Percentiles rank a stretch among this genome's conserved stretches.
Evolutionary conservation across 2,113 vertebrate genomes (phyloP).

Genomic region (Oenanthe melanoleuca): DNA sequence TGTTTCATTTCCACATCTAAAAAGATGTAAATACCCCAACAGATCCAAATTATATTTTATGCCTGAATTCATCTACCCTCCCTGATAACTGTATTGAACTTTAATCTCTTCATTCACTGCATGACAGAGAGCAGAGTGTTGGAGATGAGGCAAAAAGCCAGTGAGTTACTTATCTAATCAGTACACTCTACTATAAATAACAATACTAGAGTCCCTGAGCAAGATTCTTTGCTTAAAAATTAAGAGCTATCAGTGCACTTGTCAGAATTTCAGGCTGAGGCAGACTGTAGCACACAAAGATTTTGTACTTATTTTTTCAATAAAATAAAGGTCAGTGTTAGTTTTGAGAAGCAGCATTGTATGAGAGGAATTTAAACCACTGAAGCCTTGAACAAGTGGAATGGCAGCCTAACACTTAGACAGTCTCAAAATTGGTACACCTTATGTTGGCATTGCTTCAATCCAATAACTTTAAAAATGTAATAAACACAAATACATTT

Average conservation of each 20-base stretch:
- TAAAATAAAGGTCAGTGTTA: not conserved
- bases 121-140: not conserved
- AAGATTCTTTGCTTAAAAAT: slow-evolving; percentile 5
- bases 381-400: not conserved
- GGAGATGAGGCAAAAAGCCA: slow-evolving; percentile 11
- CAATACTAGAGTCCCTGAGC: not conserved
- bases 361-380: not conserved
- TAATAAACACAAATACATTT: not conserved
- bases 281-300: not conserved
- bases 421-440: not conserved
- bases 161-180: not conserved
- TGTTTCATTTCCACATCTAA: not conserved
- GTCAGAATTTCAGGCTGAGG: not conserved
- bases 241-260: not conserved
- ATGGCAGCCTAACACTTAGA: not conserved
- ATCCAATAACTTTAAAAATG: not conserved
- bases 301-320: not conserved
- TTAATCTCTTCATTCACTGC: not conserved
- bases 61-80: not conserved
- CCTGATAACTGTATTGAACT: not conserved
- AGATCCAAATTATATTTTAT: not conserved
- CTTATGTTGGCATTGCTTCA: not conserved
- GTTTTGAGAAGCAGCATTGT: not conserved
- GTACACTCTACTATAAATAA: not conserved
- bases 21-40: not conserved